phyloP scores from a whole-genome alignment of 2,797 vertebrate genomes.

The Pangasius mekongensis region DNA sequence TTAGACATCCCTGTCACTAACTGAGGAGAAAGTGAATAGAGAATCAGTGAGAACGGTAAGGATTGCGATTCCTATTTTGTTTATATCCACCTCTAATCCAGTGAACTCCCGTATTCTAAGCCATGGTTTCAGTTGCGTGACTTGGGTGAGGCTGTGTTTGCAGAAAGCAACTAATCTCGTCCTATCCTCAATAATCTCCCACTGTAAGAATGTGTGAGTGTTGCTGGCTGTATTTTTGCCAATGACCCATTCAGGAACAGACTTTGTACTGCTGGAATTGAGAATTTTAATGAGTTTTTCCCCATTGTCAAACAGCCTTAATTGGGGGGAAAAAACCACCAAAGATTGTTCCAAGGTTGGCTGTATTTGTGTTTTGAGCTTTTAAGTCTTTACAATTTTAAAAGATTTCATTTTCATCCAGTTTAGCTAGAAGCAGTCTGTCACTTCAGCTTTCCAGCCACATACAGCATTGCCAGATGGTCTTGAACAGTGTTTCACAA shows the following conservation, averaged over 20 bases:
- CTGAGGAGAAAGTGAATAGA: conserved; percentile 54
- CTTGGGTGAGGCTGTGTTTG: conserved; percentile 23
- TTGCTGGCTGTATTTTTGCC: conserved; percentile 33
- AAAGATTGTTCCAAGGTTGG: background rate
- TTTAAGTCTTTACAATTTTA: background rate
- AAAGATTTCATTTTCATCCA: background rate
- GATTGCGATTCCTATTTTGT: conserved; percentile 69
- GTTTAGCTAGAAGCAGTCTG: conserved; percentile 2
- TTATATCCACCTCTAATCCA: conserved; percentile 70
- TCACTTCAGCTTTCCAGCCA: background rate
- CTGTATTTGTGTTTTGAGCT: background rate
- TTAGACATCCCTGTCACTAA: conserved; percentile 63
- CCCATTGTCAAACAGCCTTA: background rate
- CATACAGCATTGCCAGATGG: background rate
- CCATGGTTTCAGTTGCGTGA: conserved; percentile 24
- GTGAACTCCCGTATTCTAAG: conserved; percentile 56
- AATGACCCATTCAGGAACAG: conserved; percentile 11
- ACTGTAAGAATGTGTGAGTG: conserved; percentile 31
- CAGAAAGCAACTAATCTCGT: conserved; percentile 31
- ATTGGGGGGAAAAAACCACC: background rate
- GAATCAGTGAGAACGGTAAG: conserved; percentile 47
- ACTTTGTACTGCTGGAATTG: conserved; percentile 33
- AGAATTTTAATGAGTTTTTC: background rate
- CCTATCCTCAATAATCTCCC: conserved; percentile 59
- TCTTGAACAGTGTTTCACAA: background rate